phyloP scores from a whole-genome alignment of 2,888 invertebrate genomes.

The Drosophila robusta region DNA sequence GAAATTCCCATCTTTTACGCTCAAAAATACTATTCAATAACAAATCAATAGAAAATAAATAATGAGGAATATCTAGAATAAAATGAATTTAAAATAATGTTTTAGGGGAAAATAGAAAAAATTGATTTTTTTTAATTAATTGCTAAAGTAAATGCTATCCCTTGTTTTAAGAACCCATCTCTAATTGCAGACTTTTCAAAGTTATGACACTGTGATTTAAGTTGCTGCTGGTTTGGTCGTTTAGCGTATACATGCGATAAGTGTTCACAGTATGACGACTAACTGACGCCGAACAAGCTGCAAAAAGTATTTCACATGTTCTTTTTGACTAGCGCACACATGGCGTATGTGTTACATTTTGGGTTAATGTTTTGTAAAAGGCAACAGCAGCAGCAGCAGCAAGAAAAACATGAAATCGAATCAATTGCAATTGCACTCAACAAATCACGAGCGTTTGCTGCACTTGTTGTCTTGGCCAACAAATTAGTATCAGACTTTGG shows the following conservation, averaged over 20 bases:
- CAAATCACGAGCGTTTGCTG: slow-evolving; percentile 53
- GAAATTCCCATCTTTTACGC: too few species aligned
- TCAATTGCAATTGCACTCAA: slow-evolving; percentile 55
- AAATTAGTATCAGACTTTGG: slow-evolving; percentile 32
- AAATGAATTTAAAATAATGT: too few species aligned
- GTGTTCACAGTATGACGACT: slow-evolving; percentile 29
- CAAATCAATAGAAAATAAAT: too few species aligned
- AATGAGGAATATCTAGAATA: too few species aligned
- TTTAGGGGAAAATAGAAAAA: background rate
- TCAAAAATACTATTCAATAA: too few species aligned
- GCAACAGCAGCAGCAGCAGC: slow-evolving; percentile 3
- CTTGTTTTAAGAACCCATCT: slow-evolving; percentile 11
- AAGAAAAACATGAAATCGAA: slow-evolving; percentile 37
- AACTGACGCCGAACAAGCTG: slow-evolving; percentile 31
- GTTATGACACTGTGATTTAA: slow-evolving; percentile 44
- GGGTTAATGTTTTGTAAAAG: slow-evolving; percentile 45
- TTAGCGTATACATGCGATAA: slow-evolving; percentile 15
- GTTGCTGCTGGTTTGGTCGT: slow-evolving; percentile 13
- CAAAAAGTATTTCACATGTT: slow-evolving; percentile 34
- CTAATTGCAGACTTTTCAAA: slow-evolving; percentile 30
- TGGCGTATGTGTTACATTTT: slow-evolving; percentile 63
- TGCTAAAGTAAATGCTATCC: background rate
- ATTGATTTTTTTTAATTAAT: background rate
- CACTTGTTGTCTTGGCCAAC: slow-evolving; percentile 18
- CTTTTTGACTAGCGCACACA: slow-evolving; percentile 21